Base-by-base conservation (phyloP, 1,140 invertebrate species). In the Conopomorpha cramerella region DNA sequence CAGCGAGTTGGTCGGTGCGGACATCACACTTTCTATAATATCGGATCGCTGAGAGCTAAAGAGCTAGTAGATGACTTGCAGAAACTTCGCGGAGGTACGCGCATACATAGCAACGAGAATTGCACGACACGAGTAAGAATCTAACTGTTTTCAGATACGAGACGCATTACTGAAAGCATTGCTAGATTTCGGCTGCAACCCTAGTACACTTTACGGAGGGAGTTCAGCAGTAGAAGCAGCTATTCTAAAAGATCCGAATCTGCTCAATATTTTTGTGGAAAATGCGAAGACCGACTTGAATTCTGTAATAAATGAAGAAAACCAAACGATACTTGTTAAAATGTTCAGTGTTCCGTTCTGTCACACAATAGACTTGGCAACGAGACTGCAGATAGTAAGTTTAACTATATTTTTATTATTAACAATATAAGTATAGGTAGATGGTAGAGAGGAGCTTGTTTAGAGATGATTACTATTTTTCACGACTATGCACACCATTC, bases 321-420 rank as follows among this genome's bases (percentile, higher is more conserved):
- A 68, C 31, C 64, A 74, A 39, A 74, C 36, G 12, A 44, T 71
- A 14, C 50, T 73, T 6, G 42, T 59, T 0, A 73, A 73, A 45
- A 54, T 67, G 43, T 73, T 73, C 36, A 46, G 41, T 11, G 18
- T 45, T 3, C 29, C 51, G 3, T 71, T 46, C 38, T 71, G 54
- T 38, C 61, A 43, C 42, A 51, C 29, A 12, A 23, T 59, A 14
- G 18, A 39, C n/a, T 30, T 38, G 8, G 16, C 30, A 8, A 48
- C 61, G 4, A 38, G 55, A 28, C 35, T 55, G 14, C 55, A 57
- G 48, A 58, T 34, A 38, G 64, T 68, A 44, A 36, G 34, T 34
- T 27, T 27, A 25, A 30, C n/a, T 29, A 28, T 18, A 17, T 29
- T 10, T 32, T 37, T n/a, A n/a, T n/a, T n/a, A n/a, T n/a, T n/a